Conservation (phyloP, 2,113 vertebrate genomes). For the Tragulus kanchil region DNA sequence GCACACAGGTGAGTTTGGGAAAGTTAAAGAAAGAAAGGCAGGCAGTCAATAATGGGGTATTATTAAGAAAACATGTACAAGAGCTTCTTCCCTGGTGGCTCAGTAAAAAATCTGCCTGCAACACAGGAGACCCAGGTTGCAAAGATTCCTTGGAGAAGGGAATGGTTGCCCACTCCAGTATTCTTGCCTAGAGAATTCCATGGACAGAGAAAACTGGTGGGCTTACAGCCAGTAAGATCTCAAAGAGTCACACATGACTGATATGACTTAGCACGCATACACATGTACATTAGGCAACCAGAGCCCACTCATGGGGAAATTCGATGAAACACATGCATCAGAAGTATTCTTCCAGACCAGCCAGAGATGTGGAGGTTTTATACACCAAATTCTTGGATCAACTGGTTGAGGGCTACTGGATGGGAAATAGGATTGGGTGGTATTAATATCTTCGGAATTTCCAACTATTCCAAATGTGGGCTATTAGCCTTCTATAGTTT, state of each 20-base stretch:
- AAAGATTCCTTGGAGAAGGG: neutral
- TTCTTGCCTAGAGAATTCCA: neutral
- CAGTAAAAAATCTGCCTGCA: neutral
- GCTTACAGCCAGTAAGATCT: neutral
- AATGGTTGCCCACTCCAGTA: neutral
- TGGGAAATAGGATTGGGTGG: accelerated
- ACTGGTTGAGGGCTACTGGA: neutral
- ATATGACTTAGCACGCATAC: no score
- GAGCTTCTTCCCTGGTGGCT: neutral
- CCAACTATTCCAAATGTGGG: neutral
- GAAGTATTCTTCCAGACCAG: neutral
- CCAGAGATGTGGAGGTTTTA: neutral
- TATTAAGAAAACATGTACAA: neutral
- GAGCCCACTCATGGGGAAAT: neutral
- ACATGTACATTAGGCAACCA: neutral
- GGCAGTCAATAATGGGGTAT: accelerated
- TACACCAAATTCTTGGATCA: neutral
- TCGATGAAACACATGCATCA: neutral
- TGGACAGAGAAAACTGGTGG: neutral
- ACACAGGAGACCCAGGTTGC: neutral
- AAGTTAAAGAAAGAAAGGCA: neutral
- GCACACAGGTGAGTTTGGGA: neutral
- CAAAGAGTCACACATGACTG: neutral
- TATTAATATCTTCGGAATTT: neutral
- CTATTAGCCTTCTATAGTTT: neutral